Percentiles rank a stretch among this genome's conserved stretches.
phyloP scores from a whole-genome alignment of 2,888 invertebrate genomes.

The Caenorhabditis sp. region DNA sequence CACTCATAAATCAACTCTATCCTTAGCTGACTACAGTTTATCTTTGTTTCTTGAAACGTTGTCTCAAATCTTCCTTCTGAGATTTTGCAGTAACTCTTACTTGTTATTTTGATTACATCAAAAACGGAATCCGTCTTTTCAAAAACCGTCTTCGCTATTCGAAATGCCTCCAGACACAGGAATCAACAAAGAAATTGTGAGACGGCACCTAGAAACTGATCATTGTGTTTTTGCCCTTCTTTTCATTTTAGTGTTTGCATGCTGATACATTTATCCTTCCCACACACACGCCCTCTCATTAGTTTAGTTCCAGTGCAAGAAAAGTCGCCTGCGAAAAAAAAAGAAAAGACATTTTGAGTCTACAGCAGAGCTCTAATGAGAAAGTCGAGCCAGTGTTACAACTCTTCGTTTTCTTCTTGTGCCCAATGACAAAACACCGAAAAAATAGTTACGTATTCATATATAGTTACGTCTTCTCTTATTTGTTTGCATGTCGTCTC shows the following conservation, averaged over 20 bases:
- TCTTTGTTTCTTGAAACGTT: not conserved
- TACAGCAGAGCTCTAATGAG: slow-evolving; percentile 51
- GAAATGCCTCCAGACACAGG: slow-evolving; percentile 60
- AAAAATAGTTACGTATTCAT: slow-evolving; percentile 14
- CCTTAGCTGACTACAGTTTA: not conserved
- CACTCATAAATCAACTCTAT: too few relatives aligned
- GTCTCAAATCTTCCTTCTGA: slow-evolving; percentile 31
- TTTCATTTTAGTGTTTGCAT: slow-evolving; percentile 37
- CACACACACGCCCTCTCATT: slow-evolving; percentile 11
- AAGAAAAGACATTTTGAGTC: slow-evolving; percentile 30
- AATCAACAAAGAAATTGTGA: slow-evolving; percentile 62
- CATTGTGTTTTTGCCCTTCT: slow-evolving; percentile 26
- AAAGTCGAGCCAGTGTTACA: slow-evolving; percentile 11
- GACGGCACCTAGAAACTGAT: slow-evolving; percentile 5
- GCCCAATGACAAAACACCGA: not conserved
- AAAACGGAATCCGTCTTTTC: slow-evolving; percentile 19
- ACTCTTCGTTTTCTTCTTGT: slow-evolving; percentile 25
- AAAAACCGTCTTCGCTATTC: slow-evolving; percentile 21
- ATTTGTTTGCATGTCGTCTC: not conserved
- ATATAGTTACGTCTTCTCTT: too few relatives aligned
- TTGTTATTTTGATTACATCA: slow-evolving; percentile 56
- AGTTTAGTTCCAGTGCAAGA: slow-evolving; percentile 19
- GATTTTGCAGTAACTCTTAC: slow-evolving; percentile 39
- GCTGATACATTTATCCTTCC: slow-evolving; percentile 23
- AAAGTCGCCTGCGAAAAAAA: slow-evolving; percentile 4